Evolutionary conservation across 2,113 vertebrate genomes (phyloP).

Genomic region (Polyodon spathula): DNA sequence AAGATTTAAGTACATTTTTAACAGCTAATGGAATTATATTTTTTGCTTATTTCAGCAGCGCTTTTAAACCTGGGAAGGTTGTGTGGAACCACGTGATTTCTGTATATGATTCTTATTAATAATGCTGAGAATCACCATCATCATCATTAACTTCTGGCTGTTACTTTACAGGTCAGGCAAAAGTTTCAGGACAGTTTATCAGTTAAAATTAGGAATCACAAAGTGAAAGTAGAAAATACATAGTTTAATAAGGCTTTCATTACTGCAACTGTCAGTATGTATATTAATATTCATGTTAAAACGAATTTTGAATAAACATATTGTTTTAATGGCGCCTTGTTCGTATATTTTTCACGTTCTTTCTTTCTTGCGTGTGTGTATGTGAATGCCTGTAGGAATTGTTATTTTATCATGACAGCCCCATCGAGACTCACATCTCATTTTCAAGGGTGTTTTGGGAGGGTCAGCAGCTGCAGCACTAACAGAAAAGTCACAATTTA

Average conservation of each 20-base stretch:
- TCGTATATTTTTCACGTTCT: neutral
- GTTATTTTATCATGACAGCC: constrained; percentile 63
- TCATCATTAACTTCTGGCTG: too few relatives aligned
- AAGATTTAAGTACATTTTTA: constrained; percentile 61
- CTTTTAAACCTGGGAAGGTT: constrained; percentile 13
- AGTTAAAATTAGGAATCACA: too few relatives aligned
- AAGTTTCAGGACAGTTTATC: too few relatives aligned
- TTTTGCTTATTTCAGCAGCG: constrained; percentile 44
- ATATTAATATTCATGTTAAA: too few relatives aligned
- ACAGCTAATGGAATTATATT: constrained; percentile 59
- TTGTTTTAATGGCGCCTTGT: neutral
- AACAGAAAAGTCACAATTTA: constrained; percentile 55
- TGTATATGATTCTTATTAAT: too few relatives aligned
- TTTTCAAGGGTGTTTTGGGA: constrained; percentile 64
- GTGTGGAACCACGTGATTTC: too few relatives aligned
- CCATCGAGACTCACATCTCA: constrained; percentile 57
- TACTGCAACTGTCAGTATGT: too few relatives aligned
- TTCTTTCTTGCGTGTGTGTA: constrained; percentile 29
- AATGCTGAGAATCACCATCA: too few relatives aligned
- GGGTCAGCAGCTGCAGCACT: constrained; percentile 41
- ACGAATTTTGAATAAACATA: too few relatives aligned
- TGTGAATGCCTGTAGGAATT: constrained; percentile 29
- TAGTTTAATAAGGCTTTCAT: too few relatives aligned
- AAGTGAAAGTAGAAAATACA: too few relatives aligned
- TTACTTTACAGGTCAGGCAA: too few relatives aligned